Evolutionary conservation across 2,113 vertebrate species (phyloP).

Genomic region (Hippocampus guttulatus): DNA sequence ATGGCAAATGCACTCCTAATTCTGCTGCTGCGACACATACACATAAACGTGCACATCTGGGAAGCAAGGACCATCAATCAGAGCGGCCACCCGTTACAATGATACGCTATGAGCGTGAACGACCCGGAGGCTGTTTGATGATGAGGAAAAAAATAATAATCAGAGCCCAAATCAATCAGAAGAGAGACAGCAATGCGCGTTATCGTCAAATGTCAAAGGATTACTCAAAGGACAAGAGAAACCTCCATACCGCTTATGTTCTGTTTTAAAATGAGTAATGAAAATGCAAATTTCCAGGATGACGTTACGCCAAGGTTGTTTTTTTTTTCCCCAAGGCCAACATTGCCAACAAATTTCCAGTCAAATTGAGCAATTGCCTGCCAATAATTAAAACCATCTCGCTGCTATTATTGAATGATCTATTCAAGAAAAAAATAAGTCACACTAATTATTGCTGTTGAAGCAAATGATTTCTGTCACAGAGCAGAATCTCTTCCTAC

Average conservation of each 20-base stretch:
- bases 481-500: neutral
- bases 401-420: neutral
- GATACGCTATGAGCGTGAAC: conserved; percentile 13
- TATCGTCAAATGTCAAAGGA: neutral
- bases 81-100: conserved; percentile 41
- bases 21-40: conserved; percentile 3
- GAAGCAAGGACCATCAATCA: conserved; percentile 23
- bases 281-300: neutral
- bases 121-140: neutral
- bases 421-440: neutral
- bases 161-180: conserved; percentile 27
- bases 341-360: neutral
- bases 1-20: conserved; percentile 9
- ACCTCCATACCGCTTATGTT: neutral
- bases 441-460: neutral
- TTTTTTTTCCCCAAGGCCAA: neutral
- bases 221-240: neutral
- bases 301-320: neutral
- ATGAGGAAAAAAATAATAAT: conserved; percentile 17
- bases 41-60: conserved; percentile 33
- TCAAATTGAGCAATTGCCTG: neutral
- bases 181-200: neutral
- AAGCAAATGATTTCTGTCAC: neutral
- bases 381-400: neutral
- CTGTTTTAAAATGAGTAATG: neutral